A percentile compares a stretch with the other conserved stretches of the same genome.
phyloP scores from a whole-genome alignment of 2,797 vertebrate species.

The Loris lydekkerianus region DNA sequence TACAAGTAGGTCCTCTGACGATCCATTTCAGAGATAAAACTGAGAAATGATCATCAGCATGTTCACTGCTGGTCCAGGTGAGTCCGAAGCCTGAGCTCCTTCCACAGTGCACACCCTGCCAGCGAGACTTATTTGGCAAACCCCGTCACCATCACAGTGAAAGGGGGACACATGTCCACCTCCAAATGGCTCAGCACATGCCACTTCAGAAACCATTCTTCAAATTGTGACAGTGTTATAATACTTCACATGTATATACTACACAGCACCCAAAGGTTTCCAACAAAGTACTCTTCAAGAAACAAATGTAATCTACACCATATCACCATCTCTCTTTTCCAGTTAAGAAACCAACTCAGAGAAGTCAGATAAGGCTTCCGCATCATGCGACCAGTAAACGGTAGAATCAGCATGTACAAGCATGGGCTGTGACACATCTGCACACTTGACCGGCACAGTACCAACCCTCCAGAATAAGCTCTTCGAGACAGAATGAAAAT shows the following conservation, averaged over 20 bases:
- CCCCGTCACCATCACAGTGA: neutral
- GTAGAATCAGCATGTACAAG: neutral
- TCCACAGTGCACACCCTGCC: neutral
- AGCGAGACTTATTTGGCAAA: neutral
- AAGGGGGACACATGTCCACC: neutral
- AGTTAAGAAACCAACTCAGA: constrained; percentile 22
- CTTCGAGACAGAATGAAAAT: neutral
- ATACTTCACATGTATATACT: neutral
- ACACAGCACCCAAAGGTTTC: neutral
- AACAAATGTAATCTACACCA: neutral
- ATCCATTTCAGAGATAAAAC: neutral
- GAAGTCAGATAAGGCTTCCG: neutral
- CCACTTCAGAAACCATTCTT: neutral
- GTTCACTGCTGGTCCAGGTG: neutral
- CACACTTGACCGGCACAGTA: neutral
- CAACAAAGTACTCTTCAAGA: constrained; percentile 49
- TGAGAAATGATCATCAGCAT: neutral
- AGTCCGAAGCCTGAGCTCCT: neutral
- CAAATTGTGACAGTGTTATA: neutral
- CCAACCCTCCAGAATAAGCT: neutral
- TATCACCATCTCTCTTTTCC: neutral
- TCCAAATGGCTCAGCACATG: neutral
- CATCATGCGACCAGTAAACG: neutral
- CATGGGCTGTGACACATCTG: neutral
- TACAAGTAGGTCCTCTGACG: neutral